phyloP scores from a whole-genome alignment of 2,797 vertebrate species.

The Huso huso region DNA sequence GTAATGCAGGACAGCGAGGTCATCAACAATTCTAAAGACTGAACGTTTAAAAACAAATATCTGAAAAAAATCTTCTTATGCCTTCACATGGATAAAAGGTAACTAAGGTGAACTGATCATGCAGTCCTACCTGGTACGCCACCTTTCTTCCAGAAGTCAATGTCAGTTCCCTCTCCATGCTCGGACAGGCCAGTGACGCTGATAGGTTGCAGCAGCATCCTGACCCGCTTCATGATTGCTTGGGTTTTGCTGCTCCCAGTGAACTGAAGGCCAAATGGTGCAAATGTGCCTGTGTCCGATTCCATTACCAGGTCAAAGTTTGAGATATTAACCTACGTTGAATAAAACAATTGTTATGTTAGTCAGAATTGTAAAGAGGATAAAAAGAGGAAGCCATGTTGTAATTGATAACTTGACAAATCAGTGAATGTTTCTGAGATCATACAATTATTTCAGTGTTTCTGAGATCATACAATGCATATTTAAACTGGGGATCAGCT shows the following conservation, averaged over 20 bases:
- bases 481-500: too few relatives aligned
- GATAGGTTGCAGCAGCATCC: slow-evolving; percentile 74
- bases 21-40: too few relatives aligned
- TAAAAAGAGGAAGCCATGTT: slow-evolving; percentile 7
- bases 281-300: slow-evolving; percentile 81
- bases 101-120: background rate
- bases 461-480: background rate
- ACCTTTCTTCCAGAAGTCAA: slow-evolving; percentile 71
- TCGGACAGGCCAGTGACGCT: slow-evolving; percentile 68
- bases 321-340: slow-evolving; percentile 69
- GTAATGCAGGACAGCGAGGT: too few relatives aligned
- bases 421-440: slow-evolving; percentile 13
- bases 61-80: too few relatives aligned
- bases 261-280: slow-evolving; percentile 74
- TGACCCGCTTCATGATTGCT: slow-evolving; percentile 71
- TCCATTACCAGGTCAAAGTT: slow-evolving; percentile 90
- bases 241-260: slow-evolving; percentile 64
- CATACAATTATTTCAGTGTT: background rate
- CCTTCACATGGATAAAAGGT: too few relatives aligned
- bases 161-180: slow-evolving; percentile 72
- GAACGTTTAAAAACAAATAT: too few relatives aligned
- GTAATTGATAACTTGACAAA: slow-evolving; percentile 11
- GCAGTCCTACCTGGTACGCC: slow-evolving; percentile 78
- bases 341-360: too few relatives aligned
- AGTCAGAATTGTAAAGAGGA: background rate